These are phyloP conservation scores for Corynorhinus townsendii DNA, from an alignment of 2,113 vertebrate genomes.

Conservation along the genomic window DNA sequence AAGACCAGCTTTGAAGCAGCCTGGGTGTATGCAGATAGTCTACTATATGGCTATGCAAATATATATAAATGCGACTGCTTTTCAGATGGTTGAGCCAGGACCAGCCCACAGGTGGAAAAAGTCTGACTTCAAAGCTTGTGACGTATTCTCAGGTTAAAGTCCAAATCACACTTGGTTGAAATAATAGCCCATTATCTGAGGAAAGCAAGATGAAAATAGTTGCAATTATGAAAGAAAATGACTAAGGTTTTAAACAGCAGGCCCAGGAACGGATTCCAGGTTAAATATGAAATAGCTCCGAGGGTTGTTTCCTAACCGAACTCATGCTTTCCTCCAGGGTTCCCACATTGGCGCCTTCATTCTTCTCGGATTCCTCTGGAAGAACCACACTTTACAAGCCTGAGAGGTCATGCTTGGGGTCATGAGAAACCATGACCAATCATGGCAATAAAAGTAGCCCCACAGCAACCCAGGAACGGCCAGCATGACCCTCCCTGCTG, in stretches of 20 bases:
- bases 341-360: not conserved
- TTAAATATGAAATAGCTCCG: not conserved
- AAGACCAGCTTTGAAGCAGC: not conserved
- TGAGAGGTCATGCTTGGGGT: conserved; percentile 24
- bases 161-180: not conserved
- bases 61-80: not conserved
- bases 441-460: not conserved
- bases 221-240: not conserved
- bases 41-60: not conserved
- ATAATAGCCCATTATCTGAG: not conserved
- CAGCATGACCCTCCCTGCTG: not conserved
- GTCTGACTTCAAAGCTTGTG: not conserved
- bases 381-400: not conserved
- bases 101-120: not conserved
- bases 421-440: not conserved
- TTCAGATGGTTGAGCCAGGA: not conserved
- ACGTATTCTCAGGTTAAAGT: conserved; percentile 28
- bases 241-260: not conserved
- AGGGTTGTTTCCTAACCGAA: not conserved
- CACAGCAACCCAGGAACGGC: not conserved
- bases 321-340: not conserved
- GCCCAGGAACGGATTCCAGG: not conserved
- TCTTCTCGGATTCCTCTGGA: not conserved
- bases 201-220: not conserved
- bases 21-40: not conserved